Evolutionary conservation across 2,888 invertebrate species (phyloP).

Genomic region (Lasioglossum villosulum): DNA sequence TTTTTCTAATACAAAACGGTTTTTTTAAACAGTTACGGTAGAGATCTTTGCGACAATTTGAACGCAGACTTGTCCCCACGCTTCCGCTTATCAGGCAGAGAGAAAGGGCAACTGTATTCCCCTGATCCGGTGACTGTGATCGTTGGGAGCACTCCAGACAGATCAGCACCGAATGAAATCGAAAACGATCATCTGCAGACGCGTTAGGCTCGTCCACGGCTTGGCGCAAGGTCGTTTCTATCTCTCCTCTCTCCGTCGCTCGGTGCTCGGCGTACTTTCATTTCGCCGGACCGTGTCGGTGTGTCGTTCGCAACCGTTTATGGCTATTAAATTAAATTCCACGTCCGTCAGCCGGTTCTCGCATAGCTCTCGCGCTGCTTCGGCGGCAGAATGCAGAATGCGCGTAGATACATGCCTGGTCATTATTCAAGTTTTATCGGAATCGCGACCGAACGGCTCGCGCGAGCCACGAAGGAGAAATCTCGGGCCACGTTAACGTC

Average conservation of each 20-base stretch:
- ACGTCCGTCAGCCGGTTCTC: slow-evolving; percentile 60
- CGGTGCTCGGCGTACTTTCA: slow-evolving; percentile 63
- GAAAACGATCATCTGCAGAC: slow-evolving; percentile 75
- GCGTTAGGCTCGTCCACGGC: slow-evolving; percentile 59
- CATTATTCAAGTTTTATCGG: slow-evolving; percentile 57
- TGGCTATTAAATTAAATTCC: slow-evolving; percentile 75
- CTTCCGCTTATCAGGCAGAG: too few species aligned
- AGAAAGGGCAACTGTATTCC: background rate
- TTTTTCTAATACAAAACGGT: too few species aligned
- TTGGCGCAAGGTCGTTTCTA: slow-evolving; percentile 67
- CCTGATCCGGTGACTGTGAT: background rate
- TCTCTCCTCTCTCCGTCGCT: slow-evolving; percentile 33
- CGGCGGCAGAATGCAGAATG: slow-evolving; percentile 42
- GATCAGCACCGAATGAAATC: slow-evolving; percentile 69
- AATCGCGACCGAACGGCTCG: slow-evolving; percentile 36
- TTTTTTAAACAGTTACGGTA: too few species aligned
- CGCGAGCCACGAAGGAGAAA: slow-evolving; percentile 28
- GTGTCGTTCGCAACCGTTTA: slow-evolving; percentile 70
- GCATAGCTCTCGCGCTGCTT: slow-evolving; percentile 10
- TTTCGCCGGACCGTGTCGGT: slow-evolving; percentile 58
- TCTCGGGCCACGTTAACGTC: slow-evolving; percentile 12
- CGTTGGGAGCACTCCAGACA: background rate
- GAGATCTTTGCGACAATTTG: too few species aligned
- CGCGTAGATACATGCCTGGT: slow-evolving; percentile 4
- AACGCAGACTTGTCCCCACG: too few species aligned